A percentile compares a stretch with the other conserved stretches of the same genome.
Evolutionary conservation across 2,797 vertebrate species (phyloP).

Genomic region (Apogon talboti): DNA sequence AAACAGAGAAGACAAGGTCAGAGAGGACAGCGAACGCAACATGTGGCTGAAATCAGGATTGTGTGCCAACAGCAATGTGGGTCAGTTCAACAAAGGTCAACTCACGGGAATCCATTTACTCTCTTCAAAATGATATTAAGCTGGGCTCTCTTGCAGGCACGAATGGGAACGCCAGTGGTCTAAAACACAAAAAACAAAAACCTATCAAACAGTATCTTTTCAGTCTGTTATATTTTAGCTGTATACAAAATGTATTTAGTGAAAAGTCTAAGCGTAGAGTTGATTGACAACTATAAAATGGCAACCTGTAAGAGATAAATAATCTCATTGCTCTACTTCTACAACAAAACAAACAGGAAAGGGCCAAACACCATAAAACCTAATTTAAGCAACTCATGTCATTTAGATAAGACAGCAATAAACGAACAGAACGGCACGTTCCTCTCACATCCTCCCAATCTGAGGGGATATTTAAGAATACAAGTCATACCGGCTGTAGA

Average conservation of each 20-base stretch:
- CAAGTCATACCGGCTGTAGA: conserved; percentile 82
- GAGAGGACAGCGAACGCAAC: conserved; percentile 48
- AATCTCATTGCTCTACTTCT: no score
- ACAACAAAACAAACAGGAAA: conserved; percentile 1
- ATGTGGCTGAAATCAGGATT: conserved; percentile 34
- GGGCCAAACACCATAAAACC: not conserved
- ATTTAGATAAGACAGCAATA: conserved; percentile 26
- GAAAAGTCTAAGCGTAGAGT: not conserved
- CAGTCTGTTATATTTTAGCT: not conserved
- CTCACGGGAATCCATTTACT: conserved; percentile 85
- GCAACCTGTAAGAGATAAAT: no score
- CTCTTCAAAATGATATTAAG: conserved; percentile 86
- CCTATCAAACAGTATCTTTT: not conserved
- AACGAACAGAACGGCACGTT: not conserved
- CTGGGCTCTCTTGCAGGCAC: conserved; percentile 87
- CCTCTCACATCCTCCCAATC: not conserved
- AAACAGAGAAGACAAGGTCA: conserved; percentile 31
- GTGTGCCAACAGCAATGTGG: conserved; percentile 47
- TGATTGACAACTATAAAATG: no score
- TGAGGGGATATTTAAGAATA: not conserved
- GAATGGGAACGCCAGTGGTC: conserved; percentile 86
- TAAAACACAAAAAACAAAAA: conserved; percentile 41
- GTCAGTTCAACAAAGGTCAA: conserved; percentile 55
- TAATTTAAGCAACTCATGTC: conserved; percentile 1
- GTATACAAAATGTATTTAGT: not conserved